These are phyloP conservation scores for Xiphophorus couchianus DNA, from an alignment of 2,113 vertebrate genomes.

Conservation along the genomic window DNA sequence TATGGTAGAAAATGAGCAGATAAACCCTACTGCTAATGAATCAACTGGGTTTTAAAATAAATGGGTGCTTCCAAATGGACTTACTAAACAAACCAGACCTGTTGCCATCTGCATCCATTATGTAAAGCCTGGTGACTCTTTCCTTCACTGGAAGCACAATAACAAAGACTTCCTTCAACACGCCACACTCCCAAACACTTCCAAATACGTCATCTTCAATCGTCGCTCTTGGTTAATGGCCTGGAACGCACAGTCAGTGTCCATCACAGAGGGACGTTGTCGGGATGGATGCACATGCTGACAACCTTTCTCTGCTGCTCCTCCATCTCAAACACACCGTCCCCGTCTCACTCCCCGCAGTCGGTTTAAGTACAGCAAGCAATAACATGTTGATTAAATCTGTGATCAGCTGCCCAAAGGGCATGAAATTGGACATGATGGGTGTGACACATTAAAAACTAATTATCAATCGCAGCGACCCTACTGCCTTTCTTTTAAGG, in stretches of 20 bases:
- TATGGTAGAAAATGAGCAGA: background rate
- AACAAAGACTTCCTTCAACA: conserved; percentile 38
- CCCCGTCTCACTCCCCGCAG: conserved; percentile 26
- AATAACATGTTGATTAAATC: conserved; percentile 79
- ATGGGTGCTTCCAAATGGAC: background rate
- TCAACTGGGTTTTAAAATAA: background rate
- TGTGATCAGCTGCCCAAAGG: conserved; percentile 75
- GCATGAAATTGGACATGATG: conserved; percentile 82
- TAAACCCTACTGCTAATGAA: background rate
- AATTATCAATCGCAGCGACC: conserved; percentile 78
- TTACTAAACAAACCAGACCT: background rate
- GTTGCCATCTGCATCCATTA: conserved; percentile 46
- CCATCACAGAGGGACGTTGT: conserved; percentile 57
- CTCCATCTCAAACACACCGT: conserved; percentile 41
- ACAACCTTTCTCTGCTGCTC: conserved; percentile 37
- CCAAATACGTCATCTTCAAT: conserved; percentile 49
- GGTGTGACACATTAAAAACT: conserved; percentile 81
- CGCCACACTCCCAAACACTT: conserved; percentile 13
- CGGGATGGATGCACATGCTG: conserved; percentile 63
- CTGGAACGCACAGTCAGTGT: conserved; percentile 61
- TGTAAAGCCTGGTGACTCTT: conserved; percentile 26
- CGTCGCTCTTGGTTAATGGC: conserved; percentile 52
- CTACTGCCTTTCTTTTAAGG: conserved; percentile 72
- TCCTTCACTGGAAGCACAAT: conserved; percentile 32
- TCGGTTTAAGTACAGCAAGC: conserved; percentile 70